A percentile compares a stretch with the other conserved stretches of the same genome.
phyloP scores from a whole-genome alignment of 2,888 invertebrate species.

The Neoitamus cyanurus region DNA sequence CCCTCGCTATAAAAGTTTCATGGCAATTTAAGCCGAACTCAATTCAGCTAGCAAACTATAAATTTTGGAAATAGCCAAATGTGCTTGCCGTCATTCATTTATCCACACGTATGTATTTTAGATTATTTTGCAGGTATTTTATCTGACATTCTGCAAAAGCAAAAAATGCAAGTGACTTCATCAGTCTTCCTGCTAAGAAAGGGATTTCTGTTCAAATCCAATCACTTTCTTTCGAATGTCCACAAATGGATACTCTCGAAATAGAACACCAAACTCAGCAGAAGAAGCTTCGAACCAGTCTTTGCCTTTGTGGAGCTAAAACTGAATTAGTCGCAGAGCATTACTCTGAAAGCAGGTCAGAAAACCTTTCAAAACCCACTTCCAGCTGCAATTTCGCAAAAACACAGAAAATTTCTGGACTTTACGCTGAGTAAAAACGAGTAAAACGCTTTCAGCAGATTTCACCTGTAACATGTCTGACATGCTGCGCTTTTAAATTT shows the following conservation, averaged over 20 bases:
- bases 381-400: not conserved
- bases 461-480: slow-evolving; percentile 50
- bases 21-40: too few relatives aligned
- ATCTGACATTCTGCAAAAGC: too few relatives aligned
- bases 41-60: too few relatives aligned
- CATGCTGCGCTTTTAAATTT: slow-evolving; percentile 45
- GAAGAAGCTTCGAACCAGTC: not conserved
- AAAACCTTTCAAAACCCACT: not conserved
- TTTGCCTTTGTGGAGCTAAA: not conserved
- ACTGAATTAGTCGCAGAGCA: not conserved
- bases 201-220: not conserved
- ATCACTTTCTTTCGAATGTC: too few relatives aligned
- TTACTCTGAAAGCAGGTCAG: not conserved
- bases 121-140: too few relatives aligned
- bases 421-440: not conserved
- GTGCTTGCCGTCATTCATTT: too few relatives aligned
- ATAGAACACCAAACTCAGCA: too few relatives aligned
- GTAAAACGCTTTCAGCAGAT: not conserved
- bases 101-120: too few relatives aligned
- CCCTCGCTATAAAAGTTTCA: too few relatives aligned
- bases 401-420: not conserved
- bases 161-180: not conserved
- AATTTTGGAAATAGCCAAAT: too few relatives aligned
- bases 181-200: not conserved
- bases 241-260: too few relatives aligned